Evolutionary conservation across 2,113 vertebrate genomes (phyloP).

Genomic region (Psettodes erumei): DNA sequence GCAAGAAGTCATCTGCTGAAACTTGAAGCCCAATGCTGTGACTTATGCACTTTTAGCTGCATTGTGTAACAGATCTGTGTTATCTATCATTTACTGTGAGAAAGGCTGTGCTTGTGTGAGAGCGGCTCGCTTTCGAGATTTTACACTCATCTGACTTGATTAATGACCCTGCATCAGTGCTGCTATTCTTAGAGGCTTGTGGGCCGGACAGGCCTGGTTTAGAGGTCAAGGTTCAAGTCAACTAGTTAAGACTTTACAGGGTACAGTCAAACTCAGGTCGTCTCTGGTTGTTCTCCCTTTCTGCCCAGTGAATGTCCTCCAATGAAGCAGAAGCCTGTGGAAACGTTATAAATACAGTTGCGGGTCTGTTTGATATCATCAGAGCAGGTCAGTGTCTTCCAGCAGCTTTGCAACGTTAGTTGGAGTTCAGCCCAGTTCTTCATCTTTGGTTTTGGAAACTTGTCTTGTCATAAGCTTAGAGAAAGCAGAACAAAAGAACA

Average conservation of each 20-base stretch:
- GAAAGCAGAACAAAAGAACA: conserved; percentile 64
- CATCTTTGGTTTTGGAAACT: conserved; percentile 67
- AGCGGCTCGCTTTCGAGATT: conserved; percentile 8
- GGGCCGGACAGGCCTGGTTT: conserved; percentile 3
- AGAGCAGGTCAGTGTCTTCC: conserved; percentile 49
- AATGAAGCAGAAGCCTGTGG: conserved; percentile 43
- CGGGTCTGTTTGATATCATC: conserved; percentile 70
- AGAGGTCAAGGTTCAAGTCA: conserved; percentile 33
- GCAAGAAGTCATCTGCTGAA: conserved; percentile 10
- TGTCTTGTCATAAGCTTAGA: conserved; percentile 59
- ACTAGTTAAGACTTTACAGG: conserved; percentile 31
- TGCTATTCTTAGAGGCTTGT: conserved; percentile 53
- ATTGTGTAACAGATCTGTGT: not conserved
- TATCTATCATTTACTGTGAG: not conserved
- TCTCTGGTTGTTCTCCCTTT: conserved; percentile 15
- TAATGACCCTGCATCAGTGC: conserved; percentile 30
- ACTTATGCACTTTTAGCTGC: not conserved
- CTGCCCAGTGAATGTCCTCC: conserved; percentile 24
- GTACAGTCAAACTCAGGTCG: conserved; percentile 11
- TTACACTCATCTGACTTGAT: conserved; percentile 34
- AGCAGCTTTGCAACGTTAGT: conserved; percentile 45
- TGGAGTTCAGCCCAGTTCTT: conserved; percentile 72
- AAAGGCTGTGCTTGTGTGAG: not conserved
- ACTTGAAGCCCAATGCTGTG: too few species aligned
- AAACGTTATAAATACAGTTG: conserved; percentile 48